Evolutionary conservation across 2,888 invertebrate species (phyloP), one percentile per base, ranked within the genome.

Genomic region (Ormia ochracea): DNA sequence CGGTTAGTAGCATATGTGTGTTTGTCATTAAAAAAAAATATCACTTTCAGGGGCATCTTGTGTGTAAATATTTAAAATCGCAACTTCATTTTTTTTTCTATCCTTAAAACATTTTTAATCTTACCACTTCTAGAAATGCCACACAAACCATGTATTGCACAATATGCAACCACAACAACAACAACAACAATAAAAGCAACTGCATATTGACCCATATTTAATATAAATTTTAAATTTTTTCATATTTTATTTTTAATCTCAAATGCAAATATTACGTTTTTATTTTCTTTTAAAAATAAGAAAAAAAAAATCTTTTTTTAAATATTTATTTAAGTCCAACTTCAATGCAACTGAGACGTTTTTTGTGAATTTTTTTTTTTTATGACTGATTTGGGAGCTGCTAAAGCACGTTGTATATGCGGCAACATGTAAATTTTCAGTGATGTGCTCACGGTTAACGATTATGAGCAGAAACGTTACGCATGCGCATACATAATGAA

Each of bases 401-500:
- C 75, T 54, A 61, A 68, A 66, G 52, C 48, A 26, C 10, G 21
- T 23, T 52, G 41, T 21, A 56, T 56, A 33, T 52, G 31, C 10
- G 2, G 5, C 10, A 10, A 28, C 6, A 10, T 21, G 31, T 17
- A 17, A 26, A 7, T 23, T 14, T n/a, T 9, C n/a, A 26, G 28
- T 43, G 48, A 38, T 50, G 50, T 26, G 45, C 45, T 56, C 56
- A 69, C 58, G 58, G 69, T 52, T 58, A 31, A 45, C 43, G 68
- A 69, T 75, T 68, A 75, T 75, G 75, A 45, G 48, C 61, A 45
- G 31, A 76, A 76, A 38, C 70, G 76, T 76, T 76, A 76, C 76
- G 76, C 76, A 76, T 76, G 76, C 63, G 69, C 69, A 76, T 70
- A 70, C 76, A 76, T 76, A 76, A 76, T 76, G 59, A 56, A 76